Conservation (phyloP, 2,113 vertebrate species). For the Pelobates fuscus region DNA sequence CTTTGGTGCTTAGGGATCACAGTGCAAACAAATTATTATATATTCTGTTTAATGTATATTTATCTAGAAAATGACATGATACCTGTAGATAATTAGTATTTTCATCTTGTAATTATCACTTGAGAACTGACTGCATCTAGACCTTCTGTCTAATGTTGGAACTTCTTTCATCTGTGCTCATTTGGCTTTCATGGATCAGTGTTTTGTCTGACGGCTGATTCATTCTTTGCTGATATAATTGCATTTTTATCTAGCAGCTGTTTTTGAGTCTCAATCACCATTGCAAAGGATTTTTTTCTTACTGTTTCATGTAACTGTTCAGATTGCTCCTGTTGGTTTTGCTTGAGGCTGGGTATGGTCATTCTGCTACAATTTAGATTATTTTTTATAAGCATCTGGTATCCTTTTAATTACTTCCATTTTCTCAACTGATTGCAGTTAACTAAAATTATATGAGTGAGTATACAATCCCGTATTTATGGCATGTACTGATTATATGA, state of each 20-base stretch:
- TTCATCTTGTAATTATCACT: conserved; percentile 48
- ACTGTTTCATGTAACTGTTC: conserved; percentile 19
- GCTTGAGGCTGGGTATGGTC: conserved; percentile 37
- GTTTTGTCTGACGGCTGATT: conserved; percentile 42
- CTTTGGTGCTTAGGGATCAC: conserved; percentile 10
- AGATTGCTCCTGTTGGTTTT: conserved; percentile 18
- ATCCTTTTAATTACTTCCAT: conserved; percentile 40
- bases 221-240: conserved; percentile 42
- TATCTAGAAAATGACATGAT: conserved; percentile 33
- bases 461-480: not conserved
- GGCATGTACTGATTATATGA: not conserved
- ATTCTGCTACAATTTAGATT: conserved; percentile 18
- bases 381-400: conserved; percentile 39
- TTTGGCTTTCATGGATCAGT: conserved; percentile 47
- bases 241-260: conserved; percentile 50
- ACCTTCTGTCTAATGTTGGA: conserved; percentile 44
- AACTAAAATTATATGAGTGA: not conserved
- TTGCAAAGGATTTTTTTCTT: conserved; percentile 16
- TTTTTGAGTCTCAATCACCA: conserved; percentile 39
- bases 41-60: conserved; percentile 44
- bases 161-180: conserved; percentile 43
- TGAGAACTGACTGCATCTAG: conserved; percentile 37
- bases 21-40: conserved; percentile 20
- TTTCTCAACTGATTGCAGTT: conserved; percentile 5
- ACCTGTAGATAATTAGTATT: conserved; percentile 49